Base-by-base conservation (phyloP, 2,797 vertebrate species). In the Novumbra hubbsi region DNA sequence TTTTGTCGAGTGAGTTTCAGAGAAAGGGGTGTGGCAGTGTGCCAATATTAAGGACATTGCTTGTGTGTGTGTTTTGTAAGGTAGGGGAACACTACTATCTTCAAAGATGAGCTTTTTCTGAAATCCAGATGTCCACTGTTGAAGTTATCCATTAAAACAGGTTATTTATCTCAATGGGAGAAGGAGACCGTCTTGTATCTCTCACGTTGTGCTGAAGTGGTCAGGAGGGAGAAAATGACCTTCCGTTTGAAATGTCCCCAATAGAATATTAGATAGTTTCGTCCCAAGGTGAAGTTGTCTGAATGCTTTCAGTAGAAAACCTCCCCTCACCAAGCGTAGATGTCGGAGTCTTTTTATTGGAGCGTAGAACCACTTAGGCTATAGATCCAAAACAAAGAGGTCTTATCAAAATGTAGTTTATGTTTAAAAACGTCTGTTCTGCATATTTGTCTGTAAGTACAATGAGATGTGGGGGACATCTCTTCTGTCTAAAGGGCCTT, bases 11-110 rank as follows among this genome's bases (percentile, higher is more conserved):
- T 55, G 63, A 2, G 12, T 30, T 3, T 34, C 15, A 14, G 17
- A 6, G 7, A 16, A 17, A 52, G 60, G n/a, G 73, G 73, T 72
- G 1, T 67, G 14, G 77, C 17, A 63, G 71, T 64, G 50, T 16
- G 69, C 70, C 19, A 48, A 63, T 17, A 34, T n/a, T 30, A 66
- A 32, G 32, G 64, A 32, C 16, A 17, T 38, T 66, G 64, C 38
- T 8, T 66, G 64, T 38, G 1, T 66, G 64, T 66, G 41, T 11
- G 41, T 45, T 45, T 45, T 11, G 2, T 45, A n/a, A 32, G 2
- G 16, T 16, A 12, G 17, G 64, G 64, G 64, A 66, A 60, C 11
- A 4, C 55, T n/a, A 1, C 11, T 4, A 57, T 24, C 3, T 24
- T 57, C 3, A 9, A 64, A 64, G 28, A 24, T 21, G n/a, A 24